Evolutionary conservation across 1,140 invertebrate genomes (phyloP).

Genomic region (Anthonomus grandis): DNA sequence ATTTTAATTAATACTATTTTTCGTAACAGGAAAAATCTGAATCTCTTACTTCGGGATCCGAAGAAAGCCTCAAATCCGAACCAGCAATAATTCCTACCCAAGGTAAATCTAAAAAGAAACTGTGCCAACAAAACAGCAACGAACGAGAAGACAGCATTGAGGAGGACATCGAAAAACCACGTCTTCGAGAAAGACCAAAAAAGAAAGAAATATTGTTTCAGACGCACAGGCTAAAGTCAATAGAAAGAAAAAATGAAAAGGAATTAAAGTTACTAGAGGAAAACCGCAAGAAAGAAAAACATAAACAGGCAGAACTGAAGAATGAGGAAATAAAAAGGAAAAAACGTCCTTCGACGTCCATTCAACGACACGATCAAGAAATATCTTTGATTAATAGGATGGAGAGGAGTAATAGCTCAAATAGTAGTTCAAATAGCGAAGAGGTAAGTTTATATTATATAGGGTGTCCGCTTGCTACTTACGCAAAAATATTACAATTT

Average conservation of each 20-base stretch:
- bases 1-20: no score
- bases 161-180: slow-evolving; percentile 17
- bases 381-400: slow-evolving; percentile 73
- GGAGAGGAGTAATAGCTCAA: slow-evolving; percentile 56
- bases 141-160: slow-evolving; percentile 19
- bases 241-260: slow-evolving; percentile 30
- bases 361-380: no score
- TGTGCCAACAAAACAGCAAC: slow-evolving; percentile 28
- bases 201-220: slow-evolving; percentile 30
- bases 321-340: slow-evolving; percentile 14
- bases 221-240: slow-evolving; percentile 24
- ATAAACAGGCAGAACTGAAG: slow-evolving; percentile 28
- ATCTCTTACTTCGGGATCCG: slow-evolving; percentile 9
- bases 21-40: slow-evolving; percentile 13
- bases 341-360: no score
- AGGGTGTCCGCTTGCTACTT: no score
- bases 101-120: slow-evolving; percentile 42
- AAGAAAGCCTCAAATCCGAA: slow-evolving; percentile 27
- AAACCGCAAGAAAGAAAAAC: slow-evolving; percentile 37
- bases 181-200: slow-evolving; percentile 6
- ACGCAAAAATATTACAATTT: no score
- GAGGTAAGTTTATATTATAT: no score
- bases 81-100: slow-evolving; percentile 39
- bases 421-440: slow-evolving; percentile 40
- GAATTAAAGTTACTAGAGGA: slow-evolving; percentile 26